These are phyloP conservation scores for Plumapathes pennacea DNA, from an alignment of 92 coral and sea anemone genomes.

Conservation along the genomic window DNA sequence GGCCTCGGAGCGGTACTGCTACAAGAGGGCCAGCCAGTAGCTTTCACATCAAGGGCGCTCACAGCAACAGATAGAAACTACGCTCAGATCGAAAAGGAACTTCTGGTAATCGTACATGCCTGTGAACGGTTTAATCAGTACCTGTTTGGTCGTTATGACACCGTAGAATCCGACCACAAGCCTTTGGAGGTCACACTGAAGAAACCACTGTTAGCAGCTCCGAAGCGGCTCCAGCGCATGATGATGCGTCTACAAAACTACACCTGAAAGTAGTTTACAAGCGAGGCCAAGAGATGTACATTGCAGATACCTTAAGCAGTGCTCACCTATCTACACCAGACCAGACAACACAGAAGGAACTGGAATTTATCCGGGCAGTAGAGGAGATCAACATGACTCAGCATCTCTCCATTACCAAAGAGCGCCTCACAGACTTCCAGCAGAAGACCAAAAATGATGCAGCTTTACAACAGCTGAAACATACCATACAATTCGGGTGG, in stretches of 20 bases:
- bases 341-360: slow-evolving; percentile 1
- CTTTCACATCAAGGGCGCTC: neutral
- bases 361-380: neutral
- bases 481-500: slow-evolving; percentile 12
- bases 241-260: slow-evolving; percentile 6
- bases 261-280: slow-evolving; percentile 11
- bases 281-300: slow-evolving; percentile 14
- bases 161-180: slow-evolving; percentile 39
- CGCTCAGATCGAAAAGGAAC: slow-evolving; percentile 4
- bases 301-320: slow-evolving; percentile 12
- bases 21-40: slow-evolving; percentile 2
- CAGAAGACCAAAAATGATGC: slow-evolving; percentile 8
- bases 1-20: slow-evolving; percentile 12
- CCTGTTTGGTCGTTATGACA: slow-evolving; percentile 45
- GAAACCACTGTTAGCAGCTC: slow-evolving; percentile 28
- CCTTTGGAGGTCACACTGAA: slow-evolving; percentile 20
- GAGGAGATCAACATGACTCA: slow-evolving; percentile 3
- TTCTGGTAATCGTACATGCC: neutral
- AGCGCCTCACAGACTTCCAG: neutral
- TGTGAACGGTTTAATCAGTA: slow-evolving; percentile 2
- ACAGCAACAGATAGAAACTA: neutral
- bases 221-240: slow-evolving; percentile 26
- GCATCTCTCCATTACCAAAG: slow-evolving; percentile 8
- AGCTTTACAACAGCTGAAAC: slow-evolving; percentile 7
- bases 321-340: slow-evolving; percentile 1